Conservation (phyloP, 2,113 vertebrate genomes). For the Syngnathus scovelli region DNA sequence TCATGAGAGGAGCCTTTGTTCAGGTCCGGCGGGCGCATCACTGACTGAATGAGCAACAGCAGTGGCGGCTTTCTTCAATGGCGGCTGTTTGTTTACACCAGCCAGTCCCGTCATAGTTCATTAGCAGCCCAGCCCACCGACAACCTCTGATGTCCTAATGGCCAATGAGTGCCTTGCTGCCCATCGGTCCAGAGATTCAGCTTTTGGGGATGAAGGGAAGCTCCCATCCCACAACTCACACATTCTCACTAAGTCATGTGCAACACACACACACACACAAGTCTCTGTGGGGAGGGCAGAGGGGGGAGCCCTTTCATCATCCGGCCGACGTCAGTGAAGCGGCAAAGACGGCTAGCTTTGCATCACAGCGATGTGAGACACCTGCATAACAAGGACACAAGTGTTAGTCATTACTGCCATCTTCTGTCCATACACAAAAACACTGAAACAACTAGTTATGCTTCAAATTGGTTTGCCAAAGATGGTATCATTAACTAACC, state of each 20-base stretch:
- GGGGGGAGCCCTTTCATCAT: conserved; percentile 55
- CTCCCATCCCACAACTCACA: conserved; percentile 24
- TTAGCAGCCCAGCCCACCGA: conserved; percentile 69
- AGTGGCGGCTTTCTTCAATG: conserved; percentile 67
- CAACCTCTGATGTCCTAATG: conserved; percentile 69
- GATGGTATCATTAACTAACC: conserved; percentile 32
- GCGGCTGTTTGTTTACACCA: conserved; percentile 71
- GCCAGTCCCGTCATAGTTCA: conserved; percentile 69
- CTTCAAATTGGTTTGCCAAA: background rate
- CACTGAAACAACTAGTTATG: too few species aligned
- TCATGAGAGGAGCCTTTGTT: conserved; percentile 71
- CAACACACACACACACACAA: conserved; percentile 19
- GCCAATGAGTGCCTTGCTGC: conserved; percentile 51
- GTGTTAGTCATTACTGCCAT: conserved; percentile 39
- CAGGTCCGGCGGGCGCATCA: conserved; percentile 53
- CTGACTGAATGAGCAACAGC: conserved; percentile 59
- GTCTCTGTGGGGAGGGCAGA: conserved; percentile 21
- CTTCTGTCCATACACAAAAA: conserved; percentile 16
- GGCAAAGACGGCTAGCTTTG: conserved; percentile 54
- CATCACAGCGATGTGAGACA: conserved; percentile 74
- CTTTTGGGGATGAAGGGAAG: conserved; percentile 46
- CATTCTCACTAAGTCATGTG: conserved; percentile 43
- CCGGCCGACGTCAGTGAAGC: conserved; percentile 43
- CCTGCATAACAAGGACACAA: conserved; percentile 58
- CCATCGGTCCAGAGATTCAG: conserved; percentile 49